A percentile compares a stretch with the other conserved stretches of the same genome.
Evolutionary conservation across 2,888 invertebrate genomes (phyloP).

Genomic region (Auanema freiburgensis): DNA sequence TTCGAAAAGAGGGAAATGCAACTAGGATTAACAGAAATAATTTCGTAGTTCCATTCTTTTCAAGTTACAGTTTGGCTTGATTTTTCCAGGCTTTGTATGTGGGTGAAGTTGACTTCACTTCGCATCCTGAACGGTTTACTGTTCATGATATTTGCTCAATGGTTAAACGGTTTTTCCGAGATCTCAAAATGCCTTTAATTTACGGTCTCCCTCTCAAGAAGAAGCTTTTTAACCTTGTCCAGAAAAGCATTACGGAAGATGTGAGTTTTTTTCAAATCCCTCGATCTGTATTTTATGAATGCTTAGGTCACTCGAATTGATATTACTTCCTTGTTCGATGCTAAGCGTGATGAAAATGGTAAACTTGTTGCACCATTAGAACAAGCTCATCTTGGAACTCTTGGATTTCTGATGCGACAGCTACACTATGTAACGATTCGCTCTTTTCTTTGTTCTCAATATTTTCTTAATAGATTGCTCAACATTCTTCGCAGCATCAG

Average conservation of each 20-base stretch:
- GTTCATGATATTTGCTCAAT: neutral
- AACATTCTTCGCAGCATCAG: neutral
- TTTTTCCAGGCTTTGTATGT: slow-evolving; percentile 3
- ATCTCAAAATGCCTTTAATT: slow-evolving; percentile 1
- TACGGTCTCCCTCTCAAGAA: neutral
- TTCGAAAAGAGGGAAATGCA: slow-evolving; percentile 1
- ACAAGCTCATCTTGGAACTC: slow-evolving; percentile 1
- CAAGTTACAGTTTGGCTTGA: neutral
- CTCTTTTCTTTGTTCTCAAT: no score
- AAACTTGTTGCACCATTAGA: neutral
- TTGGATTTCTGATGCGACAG: slow-evolving; percentile 4
- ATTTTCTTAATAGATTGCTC: neutral
- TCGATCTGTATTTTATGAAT: neutral
- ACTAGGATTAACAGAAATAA: slow-evolving; percentile 1
- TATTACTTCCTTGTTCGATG: neutral
- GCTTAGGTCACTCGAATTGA: neutral
- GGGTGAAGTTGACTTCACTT: neutral
- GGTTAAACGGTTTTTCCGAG: slow-evolving; percentile 5
- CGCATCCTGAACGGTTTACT: neutral
- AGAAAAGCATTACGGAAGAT: no score
- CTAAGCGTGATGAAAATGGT: neutral
- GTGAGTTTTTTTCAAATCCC: no score
- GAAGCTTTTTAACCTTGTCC: neutral
- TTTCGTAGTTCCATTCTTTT: neutral
- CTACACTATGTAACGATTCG: neutral